phyloP scores from a whole-genome alignment of 2,888 invertebrate genomes.

The Andrena minutula region DNA sequence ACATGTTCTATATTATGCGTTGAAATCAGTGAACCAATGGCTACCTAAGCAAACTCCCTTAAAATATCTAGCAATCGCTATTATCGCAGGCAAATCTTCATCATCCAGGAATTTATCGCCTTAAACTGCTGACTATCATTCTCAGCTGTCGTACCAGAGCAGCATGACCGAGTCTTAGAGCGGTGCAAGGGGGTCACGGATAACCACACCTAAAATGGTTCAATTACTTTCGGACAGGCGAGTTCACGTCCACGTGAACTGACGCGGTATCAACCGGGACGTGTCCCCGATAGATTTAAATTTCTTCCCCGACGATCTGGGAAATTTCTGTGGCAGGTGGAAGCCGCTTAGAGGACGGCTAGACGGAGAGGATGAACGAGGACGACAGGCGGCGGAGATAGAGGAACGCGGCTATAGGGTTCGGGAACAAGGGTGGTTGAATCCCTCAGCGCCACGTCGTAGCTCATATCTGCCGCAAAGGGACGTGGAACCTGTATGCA shows the following conservation, averaged over 20 bases:
- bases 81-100: no score
- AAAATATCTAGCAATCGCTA: no score
- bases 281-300: conserved; percentile 68
- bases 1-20: no score
- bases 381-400: conserved; percentile 54
- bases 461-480: conserved; percentile 82
- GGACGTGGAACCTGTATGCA: conserved; percentile 76
- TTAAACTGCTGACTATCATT: no score
- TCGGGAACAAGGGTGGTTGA: conserved; percentile 72
- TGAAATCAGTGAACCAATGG: no score
- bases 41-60: no score
- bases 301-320: conserved; percentile 57
- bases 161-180: no score
- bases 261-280: conserved; percentile 57
- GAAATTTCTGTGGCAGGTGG: conserved; percentile 63
- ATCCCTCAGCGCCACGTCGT: conserved; percentile 80
- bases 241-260: conserved; percentile 40
- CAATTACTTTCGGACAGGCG: conserved; percentile 44
- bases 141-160: no score
- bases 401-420: conserved; percentile 60
- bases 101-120: no score
- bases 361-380: conserved; percentile 36
- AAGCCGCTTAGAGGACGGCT: conserved; percentile 64
- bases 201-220: conserved; percentile 26
- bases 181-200: no score